A percentile compares a stretch with the other conserved stretches of the same genome.
Conservation (phyloP, 2,113 vertebrate species). For the Corythaixoides concolor region DNA sequence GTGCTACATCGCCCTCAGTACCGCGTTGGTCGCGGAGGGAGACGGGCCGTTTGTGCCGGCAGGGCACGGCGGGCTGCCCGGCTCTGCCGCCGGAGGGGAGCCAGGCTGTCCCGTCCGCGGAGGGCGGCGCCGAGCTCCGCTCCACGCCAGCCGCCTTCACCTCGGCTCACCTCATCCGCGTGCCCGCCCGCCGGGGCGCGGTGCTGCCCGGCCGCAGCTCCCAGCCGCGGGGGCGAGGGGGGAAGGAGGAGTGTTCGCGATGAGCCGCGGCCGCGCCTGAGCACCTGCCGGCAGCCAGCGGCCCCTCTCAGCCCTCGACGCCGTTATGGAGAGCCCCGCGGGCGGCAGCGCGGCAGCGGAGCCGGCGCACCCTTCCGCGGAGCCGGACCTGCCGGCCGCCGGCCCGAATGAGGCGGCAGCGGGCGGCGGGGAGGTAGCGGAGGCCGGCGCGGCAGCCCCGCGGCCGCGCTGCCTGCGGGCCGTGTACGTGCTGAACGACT, state of each 20-base stretch:
- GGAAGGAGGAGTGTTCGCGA: neutral
- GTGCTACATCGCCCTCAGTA: neutral
- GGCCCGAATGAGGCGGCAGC: neutral
- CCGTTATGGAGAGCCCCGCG: conserved; percentile 10
- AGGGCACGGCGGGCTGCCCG: neutral
- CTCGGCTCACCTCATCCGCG: neutral
- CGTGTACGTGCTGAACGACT: conserved; percentile 85
- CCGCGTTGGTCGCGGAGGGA: neutral
- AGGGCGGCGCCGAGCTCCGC: neutral
- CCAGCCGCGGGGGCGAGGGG: too few species aligned
- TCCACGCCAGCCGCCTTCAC: neutral
- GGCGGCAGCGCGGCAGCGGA: neutral
- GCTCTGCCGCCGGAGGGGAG: too few species aligned
- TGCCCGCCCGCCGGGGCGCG: neutral
- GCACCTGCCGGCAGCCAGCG: neutral
- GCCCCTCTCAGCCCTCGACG: neutral
- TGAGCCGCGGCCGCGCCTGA: neutral
- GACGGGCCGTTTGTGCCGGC: neutral
- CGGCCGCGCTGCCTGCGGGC: conserved; percentile 79
- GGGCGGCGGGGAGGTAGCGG: neutral
- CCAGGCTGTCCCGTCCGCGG: neutral
- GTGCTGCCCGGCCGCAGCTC: neutral
- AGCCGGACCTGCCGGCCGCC: neutral
- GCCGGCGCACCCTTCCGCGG: neutral
- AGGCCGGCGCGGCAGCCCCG: conserved; percentile 35